phyloP scores from a whole-genome alignment of 2,888 invertebrate genomes.

The Caprella mutica region DNA sequence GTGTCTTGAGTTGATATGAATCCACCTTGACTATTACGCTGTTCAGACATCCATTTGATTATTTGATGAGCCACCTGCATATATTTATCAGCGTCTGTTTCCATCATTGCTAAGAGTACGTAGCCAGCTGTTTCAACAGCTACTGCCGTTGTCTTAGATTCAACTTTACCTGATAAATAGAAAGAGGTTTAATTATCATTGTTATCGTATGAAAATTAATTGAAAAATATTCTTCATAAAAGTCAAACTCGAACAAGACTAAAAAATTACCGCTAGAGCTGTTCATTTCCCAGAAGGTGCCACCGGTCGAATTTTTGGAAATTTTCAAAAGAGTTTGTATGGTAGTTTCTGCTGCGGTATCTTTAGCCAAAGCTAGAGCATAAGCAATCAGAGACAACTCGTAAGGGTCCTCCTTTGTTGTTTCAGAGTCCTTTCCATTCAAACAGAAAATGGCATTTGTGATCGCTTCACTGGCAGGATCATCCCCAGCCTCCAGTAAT shows the following conservation, averaged over 20 bases:
- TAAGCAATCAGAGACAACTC: constrained; percentile 47
- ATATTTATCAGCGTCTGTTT: constrained; percentile 45
- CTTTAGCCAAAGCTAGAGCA: constrained; percentile 45
- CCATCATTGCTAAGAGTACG: constrained; percentile 50
- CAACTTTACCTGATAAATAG: no score
- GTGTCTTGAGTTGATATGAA: constrained; percentile 63
- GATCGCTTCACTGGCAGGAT: constrained; percentile 12
- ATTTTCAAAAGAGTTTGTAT: constrained; percentile 42
- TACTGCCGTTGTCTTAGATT: no score
- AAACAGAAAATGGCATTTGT: constrained; percentile 23
- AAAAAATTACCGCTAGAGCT: neutral
- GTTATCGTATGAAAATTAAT: no score
- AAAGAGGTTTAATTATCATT: no score
- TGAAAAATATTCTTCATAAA: constrained; percentile 8
- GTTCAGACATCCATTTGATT: constrained; percentile 59
- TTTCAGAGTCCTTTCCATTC: neutral
- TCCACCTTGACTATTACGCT: constrained; percentile 56
- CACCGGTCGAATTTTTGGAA: constrained; percentile 42
- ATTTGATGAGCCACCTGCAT: constrained; percentile 50
- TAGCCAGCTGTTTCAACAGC: constrained; percentile 60
- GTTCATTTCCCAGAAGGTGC: constrained; percentile 45
- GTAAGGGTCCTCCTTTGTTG: constrained; percentile 40
- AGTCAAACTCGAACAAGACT: neutral
- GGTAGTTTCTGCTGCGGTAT: constrained; percentile 42
- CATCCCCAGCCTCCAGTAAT: constrained; percentile 49